Base-by-base conservation (phyloP, 2,797 vertebrate species). In the Silurus aristotelis region DNA sequence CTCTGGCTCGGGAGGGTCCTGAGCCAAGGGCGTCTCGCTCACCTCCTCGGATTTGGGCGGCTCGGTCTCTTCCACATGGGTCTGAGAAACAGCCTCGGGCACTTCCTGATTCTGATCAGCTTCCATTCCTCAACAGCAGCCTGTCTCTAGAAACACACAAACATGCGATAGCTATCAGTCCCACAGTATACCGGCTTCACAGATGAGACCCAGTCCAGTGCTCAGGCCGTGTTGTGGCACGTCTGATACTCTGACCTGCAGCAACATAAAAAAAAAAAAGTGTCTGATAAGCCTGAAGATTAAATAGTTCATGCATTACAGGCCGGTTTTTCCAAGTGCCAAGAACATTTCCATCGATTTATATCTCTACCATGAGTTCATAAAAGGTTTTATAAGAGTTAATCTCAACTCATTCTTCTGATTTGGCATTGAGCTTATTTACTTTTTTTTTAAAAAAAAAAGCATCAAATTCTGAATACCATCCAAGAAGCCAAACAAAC, bases 51-150 rank as follows among this genome's bases (percentile, higher is more conserved):
- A 66, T 56, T 84, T 72, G 0, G 66, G 77, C 68, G 85, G 83
- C 10, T 81, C 77, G 63, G 52, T 15, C 31, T 80, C 82, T 6
- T 25, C 78, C 64, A 89, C 90, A 77, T 81, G 90, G 87, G 89
- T 80, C 78, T 92, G 90, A 63, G 89, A 83, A 68, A 55, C 88
- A 72, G 76, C 48, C 48, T 92, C 90, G 22, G 91, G 88, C 91
- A 92, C 91, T 58, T 92, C 91, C 1, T 78, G 80, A 52, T 85
- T 93, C 79, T 89, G 92, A 58, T 94, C 94, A 72, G 87, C 80
- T 88, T 95, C 95, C 94, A 95, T 92, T 87, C 75, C 78, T 90
- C 82, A 89, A 87, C 82, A 87, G 89, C 27, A 86, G 85, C n/a
- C 68, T 78, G 82, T 87, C 92, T 92, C 92, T 0, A 2, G 8